Percentiles rank a stretch among this genome's conserved stretches.
Evolutionary conservation across 2,797 vertebrate species (phyloP).

Genomic region (Urophycis tenuis): DNA sequence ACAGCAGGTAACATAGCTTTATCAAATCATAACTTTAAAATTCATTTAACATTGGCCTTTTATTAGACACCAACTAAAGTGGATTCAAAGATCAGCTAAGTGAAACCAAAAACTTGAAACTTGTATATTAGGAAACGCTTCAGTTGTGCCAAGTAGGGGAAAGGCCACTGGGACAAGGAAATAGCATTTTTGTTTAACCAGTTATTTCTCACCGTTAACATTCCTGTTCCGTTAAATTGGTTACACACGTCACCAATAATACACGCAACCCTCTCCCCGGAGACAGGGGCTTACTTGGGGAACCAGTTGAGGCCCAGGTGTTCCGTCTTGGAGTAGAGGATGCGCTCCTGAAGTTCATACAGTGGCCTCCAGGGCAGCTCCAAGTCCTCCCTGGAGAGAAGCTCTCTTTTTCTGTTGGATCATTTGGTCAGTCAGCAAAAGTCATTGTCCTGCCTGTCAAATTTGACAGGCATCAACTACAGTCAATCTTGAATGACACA

Average conservation of each 20-base stretch:
- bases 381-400: conserved; percentile 91
- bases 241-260: background rate
- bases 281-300: conserved; percentile 83
- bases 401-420: conserved; percentile 83
- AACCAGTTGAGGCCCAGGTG: conserved; percentile 98
- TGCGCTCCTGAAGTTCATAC: conserved; percentile 90
- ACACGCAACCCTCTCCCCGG: conserved; percentile 1
- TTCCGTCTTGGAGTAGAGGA: conserved; percentile 95
- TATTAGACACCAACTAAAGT: background rate
- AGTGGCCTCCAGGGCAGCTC: conserved; percentile 93
- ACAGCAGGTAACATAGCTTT: background rate
- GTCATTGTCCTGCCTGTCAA: background rate
- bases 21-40: background rate
- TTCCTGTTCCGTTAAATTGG: background rate
- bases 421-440: conserved; percentile 20
- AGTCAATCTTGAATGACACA: background rate
- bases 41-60: background rate
- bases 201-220: background rate
- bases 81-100: background rate
- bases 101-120: background rate
- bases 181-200: background rate
- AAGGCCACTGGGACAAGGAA: background rate
- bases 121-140: background rate
- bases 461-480: background rate
- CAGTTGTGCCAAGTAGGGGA: background rate